phyloP scores from a whole-genome alignment of 2,113 vertebrate genomes.

The Passer domesticus region DNA sequence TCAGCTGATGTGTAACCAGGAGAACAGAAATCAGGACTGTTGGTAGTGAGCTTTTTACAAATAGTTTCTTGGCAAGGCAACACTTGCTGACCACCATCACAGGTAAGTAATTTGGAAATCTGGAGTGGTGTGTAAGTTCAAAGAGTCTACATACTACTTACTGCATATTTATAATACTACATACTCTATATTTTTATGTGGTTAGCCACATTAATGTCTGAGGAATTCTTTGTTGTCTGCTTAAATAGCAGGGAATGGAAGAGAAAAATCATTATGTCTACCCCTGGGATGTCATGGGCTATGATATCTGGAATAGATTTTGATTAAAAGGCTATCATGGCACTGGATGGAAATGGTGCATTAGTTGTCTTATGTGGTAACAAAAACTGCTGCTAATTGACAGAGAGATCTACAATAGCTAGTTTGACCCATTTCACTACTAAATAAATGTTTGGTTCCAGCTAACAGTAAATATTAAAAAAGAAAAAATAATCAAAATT shows the following conservation, averaged over 20 bases:
- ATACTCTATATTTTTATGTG: background rate
- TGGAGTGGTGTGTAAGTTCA: background rate
- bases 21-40: background rate
- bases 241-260: background rate
- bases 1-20: background rate
- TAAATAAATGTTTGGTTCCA: constrained; percentile 10
- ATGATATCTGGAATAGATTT: background rate
- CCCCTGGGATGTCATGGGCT: background rate
- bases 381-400: background rate
- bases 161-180: background rate
- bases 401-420: background rate
- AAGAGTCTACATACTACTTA: background rate
- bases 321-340: background rate
- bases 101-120: background rate
- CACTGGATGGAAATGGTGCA: background rate
- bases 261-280: background rate
- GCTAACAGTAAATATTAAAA: background rate
- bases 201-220: background rate
- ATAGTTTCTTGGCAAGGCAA: background rate
- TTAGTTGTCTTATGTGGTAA: background rate
- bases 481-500: background rate
- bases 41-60: background rate
- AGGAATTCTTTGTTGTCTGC: background rate
- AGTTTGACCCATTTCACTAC: background rate
- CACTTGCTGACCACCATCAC: background rate